Evolutionary conservation across 37 sponge, comb jelly and placozoan genomes (phyloP), one percentile per base, ranked within the genome.

Genomic region (Crambe crambe): DNA sequence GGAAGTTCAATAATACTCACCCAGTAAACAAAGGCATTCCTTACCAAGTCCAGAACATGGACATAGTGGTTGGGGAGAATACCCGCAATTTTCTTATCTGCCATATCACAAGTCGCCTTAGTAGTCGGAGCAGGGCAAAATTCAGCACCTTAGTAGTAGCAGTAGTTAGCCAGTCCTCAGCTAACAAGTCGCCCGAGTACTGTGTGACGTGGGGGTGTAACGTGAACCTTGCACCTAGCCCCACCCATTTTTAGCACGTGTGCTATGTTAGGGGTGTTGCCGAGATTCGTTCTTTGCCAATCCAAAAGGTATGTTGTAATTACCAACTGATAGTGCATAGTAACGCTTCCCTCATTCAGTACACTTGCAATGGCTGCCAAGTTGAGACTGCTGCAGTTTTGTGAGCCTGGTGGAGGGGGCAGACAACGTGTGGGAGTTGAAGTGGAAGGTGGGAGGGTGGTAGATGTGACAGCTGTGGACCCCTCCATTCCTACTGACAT

Each of bases 21-120:
- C n/a, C n/a, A 26, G 63, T 62, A 62, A n/a, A 18, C 29, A 62
- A n/a, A n/a, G n/a, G n/a, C n/a, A n/a, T n/a, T 23, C 54, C 85
- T 83, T 44, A 90, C 91, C 89, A 82, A 61, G 78, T 93, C 86
- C 56, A 93, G 80, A 18, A 93, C 86, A 69, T 93, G 93, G 42
- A 93, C 87, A 73, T 93, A 93, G 70, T 86, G 59, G 74, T 82
- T 63, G 27, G 93, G 91, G 38, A 83, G 85, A 41, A 92, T 92
- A 3, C 93, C 93, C 6, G 82, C 74, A 37, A 92, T 88, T 79
- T 88, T 88, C 59, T 76, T 74, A 17, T 83, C 70, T 0, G 76
- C 61, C 85, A 84, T 84, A 54, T 9, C 42, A 8, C 15, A 22
- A 10, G 9, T 68, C 18, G 68, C 15, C 68, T 68, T 9, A 68